Evolutionary conservation across 2,888 invertebrate genomes (phyloP).

Genomic region (Acronicta psi): DNA sequence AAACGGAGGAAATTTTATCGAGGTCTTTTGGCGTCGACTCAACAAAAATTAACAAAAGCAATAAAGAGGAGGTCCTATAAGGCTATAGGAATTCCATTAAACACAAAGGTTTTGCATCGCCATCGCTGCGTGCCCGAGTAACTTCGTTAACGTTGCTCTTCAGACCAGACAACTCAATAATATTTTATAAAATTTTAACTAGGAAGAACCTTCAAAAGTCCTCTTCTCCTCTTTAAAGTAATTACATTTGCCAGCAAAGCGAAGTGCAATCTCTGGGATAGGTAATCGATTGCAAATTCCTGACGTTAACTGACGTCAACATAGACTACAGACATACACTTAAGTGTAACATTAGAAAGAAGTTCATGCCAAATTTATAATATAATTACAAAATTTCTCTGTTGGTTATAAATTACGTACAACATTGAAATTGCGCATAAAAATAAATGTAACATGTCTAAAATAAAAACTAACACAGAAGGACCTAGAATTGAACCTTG

Average conservation of each 20-base stretch:
- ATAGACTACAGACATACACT: too few species aligned
- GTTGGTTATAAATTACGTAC: too few species aligned
- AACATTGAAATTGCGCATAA: too few species aligned
- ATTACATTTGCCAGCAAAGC: slow-evolving; percentile 15
- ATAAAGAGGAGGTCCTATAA: slow-evolving; percentile 27
- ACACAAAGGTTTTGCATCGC: slow-evolving; percentile 28
- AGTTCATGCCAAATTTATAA: too few species aligned
- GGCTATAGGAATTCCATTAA: slow-evolving; percentile 37
- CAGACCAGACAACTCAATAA: slow-evolving; percentile 40
- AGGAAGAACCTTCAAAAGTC: slow-evolving; percentile 15
- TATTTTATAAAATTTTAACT: slow-evolving; percentile 37
- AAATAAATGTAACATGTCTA: too few species aligned
- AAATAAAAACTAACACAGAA: neutral
- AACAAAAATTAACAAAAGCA: slow-evolving; percentile 21
- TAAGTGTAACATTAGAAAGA: too few species aligned
- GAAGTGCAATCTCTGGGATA: neutral
- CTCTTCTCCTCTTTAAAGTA: slow-evolving; percentile 6
- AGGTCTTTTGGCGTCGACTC: slow-evolving; percentile 25
- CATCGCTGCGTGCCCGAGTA: slow-evolving; percentile 23
- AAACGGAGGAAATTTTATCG: slow-evolving; percentile 8
- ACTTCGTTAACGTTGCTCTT: slow-evolving; percentile 36
- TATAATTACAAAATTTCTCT: too few species aligned
- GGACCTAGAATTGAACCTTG: slow-evolving; percentile 1
- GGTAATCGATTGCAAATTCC: too few species aligned
- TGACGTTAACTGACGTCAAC: too few species aligned